phyloP scores from a whole-genome alignment of 2,888 invertebrate species.

The Acleris holmiana region DNA sequence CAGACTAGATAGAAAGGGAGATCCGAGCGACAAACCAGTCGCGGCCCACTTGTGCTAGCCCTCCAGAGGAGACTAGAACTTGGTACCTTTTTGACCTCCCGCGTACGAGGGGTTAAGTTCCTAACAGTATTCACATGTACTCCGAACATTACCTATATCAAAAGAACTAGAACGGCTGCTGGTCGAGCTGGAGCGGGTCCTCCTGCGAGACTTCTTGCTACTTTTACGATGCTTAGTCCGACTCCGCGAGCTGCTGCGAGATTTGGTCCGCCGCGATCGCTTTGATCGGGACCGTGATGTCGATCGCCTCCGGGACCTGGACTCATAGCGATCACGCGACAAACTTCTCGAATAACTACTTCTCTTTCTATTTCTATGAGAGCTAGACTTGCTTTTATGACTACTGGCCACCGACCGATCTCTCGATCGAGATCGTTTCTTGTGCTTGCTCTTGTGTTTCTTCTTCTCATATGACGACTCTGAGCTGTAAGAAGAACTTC shows the following conservation, averaged over 20 bases:
- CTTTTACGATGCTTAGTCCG: conserved; percentile 61
- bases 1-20: no score
- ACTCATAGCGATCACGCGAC: conserved; percentile 73
- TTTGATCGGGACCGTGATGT: conserved; percentile 64
- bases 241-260: conserved; percentile 66
- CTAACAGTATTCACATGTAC: no score
- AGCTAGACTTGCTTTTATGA: conserved; percentile 64
- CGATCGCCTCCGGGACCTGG: conserved; percentile 66
- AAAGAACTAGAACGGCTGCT: conserved; percentile 71
- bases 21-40: no score
- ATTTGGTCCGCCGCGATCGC: conserved; percentile 56
- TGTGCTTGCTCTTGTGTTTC: conserved; percentile 71
- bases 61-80: no score
- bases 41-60: no score
- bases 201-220: conserved; percentile 60
- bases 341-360: conserved; percentile 75
- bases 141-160: conserved; percentile 61
- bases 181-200: conserved; percentile 58
- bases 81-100: no score
- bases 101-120: no score
- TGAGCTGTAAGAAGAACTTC: conserved; percentile 73
- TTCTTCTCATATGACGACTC: conserved; percentile 74
- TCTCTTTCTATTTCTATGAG: conserved; percentile 62
- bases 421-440: conserved; percentile 68
- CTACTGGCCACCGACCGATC: conserved; percentile 70